Evolutionary conservation across 2,888 invertebrate species (phyloP).

Genomic region (Nasonovia ribisnigri): DNA sequence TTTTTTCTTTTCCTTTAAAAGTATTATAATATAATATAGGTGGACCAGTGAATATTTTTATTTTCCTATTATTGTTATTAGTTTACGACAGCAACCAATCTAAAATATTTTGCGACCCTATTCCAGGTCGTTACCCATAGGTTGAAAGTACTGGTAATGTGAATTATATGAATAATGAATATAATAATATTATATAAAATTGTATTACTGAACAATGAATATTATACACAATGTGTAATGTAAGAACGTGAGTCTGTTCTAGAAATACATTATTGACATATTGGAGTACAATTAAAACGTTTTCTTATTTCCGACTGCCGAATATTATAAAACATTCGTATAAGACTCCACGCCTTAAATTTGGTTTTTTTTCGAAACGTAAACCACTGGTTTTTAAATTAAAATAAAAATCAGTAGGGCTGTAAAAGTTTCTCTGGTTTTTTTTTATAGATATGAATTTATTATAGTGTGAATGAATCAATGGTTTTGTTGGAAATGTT

Average conservation of each 20-base stretch:
- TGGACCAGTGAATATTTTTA: not conserved
- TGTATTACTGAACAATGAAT: no score
- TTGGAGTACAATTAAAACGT: not conserved
- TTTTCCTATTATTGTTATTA: not conserved
- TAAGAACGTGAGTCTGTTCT: not conserved
- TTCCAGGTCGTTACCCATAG: no score
- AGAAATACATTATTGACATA: not conserved
- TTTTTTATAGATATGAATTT: not conserved
- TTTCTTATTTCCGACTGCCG: not conserved
- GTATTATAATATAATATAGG: not conserved
- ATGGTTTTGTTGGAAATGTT: no score
- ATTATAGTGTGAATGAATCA: no score
- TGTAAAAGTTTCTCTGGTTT: not conserved
- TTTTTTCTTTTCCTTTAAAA: not conserved
- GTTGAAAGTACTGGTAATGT: no score
- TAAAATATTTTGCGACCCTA: no score
- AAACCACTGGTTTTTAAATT: not conserved
- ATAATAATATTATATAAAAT: no score
- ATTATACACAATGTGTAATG: not conserved
- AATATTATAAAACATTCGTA: not conserved
- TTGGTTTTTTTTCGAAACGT: not conserved
- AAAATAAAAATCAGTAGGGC: not conserved
- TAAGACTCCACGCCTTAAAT: not conserved
- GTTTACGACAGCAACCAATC: no score
- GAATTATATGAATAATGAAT: no score